Evolutionary conservation across 2,888 invertebrate species (phyloP).

Genomic region (Pandemis corylana): DNA sequence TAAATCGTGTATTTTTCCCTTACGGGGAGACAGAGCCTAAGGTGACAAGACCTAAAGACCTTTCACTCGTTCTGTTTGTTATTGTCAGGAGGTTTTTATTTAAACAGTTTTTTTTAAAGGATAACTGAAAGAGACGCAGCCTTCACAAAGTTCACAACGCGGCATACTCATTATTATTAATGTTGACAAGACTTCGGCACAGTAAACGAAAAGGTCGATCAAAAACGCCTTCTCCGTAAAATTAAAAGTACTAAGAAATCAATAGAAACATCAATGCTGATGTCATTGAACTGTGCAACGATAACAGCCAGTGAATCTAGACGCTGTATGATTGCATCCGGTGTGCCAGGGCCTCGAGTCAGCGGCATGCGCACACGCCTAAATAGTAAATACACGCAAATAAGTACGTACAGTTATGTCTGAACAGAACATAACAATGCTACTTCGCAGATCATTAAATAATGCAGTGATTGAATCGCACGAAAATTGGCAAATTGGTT

Average conservation of each 20-base stretch:
- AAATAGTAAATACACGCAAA: conserved; percentile 12
- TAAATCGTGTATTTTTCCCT: too few relatives aligned
- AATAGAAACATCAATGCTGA: conserved; percentile 25
- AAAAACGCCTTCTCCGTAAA: too few relatives aligned
- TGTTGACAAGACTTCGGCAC: neutral
- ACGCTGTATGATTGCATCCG: conserved; percentile 38
- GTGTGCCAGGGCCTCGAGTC: conserved; percentile 36
- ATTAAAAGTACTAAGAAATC: too few relatives aligned
- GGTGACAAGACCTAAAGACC: too few relatives aligned
- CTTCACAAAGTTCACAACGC: too few relatives aligned
- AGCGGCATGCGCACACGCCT: conserved; percentile 15
- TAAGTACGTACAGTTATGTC: neutral
- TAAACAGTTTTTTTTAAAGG: too few relatives aligned
- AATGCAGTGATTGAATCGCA: neutral
- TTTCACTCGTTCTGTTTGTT: too few relatives aligned
- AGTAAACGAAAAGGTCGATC: neutral
- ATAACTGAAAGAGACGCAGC: too few relatives aligned
- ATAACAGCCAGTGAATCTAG: conserved; percentile 36
- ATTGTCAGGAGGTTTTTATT: too few relatives aligned
- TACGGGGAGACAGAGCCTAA: too few relatives aligned
- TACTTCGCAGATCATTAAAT: neutral
- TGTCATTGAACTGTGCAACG: conserved; percentile 38
- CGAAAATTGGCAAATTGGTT: neutral
- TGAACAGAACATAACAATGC: neutral
- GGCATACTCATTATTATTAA: too few relatives aligned